Conservation (phyloP, 2,797 vertebrate genomes). For the Lacerta viridis region DNA sequence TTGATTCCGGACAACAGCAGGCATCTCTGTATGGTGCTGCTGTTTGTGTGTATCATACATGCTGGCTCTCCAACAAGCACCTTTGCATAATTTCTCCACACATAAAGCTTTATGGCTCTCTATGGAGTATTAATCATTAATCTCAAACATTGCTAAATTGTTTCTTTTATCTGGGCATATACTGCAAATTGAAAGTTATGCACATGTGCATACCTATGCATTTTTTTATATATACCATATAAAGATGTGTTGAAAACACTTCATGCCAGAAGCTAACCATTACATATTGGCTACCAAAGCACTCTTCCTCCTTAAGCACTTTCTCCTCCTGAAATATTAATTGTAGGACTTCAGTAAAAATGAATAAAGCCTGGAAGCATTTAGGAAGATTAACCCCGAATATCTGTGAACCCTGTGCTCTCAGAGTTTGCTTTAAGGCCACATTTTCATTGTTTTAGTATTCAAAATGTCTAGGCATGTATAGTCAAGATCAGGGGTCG, state of each 20-base stretch:
- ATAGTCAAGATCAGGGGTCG: not conserved
- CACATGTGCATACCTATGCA: not conserved
- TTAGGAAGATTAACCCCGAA: slow-evolving; percentile 16
- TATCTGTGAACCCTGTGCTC: not conserved
- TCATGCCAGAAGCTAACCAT: not conserved
- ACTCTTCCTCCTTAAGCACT: not conserved
- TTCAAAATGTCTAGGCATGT: not conserved
- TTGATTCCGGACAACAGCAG: slow-evolving; percentile 27
- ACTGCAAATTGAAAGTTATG: slow-evolving; percentile 23
- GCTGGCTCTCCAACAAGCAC: slow-evolving; percentile 10
- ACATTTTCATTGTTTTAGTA: not conserved
- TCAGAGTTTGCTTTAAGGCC: not conserved
- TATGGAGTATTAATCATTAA: not conserved
- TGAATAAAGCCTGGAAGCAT: not conserved
- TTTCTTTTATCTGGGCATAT: slow-evolving; percentile 33
- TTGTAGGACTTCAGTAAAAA: slow-evolving; percentile 15
- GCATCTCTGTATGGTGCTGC: not conserved
- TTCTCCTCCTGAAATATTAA: not conserved
- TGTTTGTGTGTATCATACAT: slow-evolving; percentile 4
- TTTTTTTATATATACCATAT: slow-evolving; percentile 4
- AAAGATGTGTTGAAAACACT: slow-evolving; percentile 17
- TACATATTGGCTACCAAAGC: slow-evolving; percentile 34
- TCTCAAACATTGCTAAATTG: not conserved
- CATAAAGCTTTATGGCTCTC: slow-evolving; percentile 16
- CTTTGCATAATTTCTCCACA: not conserved